Conservation (phyloP, 2,113 vertebrate species). For the Cinclus cinclus region DNA sequence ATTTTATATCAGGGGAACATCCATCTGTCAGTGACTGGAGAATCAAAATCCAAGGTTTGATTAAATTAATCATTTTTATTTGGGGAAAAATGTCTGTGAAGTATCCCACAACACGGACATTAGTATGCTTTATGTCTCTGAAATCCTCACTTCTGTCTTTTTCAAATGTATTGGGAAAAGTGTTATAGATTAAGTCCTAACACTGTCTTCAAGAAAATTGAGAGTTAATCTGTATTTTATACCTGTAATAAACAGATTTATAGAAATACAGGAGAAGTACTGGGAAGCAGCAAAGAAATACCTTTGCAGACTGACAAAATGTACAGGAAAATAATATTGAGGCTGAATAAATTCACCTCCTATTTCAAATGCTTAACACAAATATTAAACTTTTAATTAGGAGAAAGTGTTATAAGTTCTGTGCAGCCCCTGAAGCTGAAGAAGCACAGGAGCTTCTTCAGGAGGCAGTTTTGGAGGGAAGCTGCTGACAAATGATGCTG, state of each 20-base stretch:
- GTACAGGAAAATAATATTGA: background rate
- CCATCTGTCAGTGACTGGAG: background rate
- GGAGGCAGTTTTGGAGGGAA: background rate
- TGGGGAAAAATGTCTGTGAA: background rate
- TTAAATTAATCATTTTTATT: background rate
- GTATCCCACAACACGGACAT: background rate
- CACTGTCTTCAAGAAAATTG: background rate
- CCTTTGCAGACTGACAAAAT: background rate
- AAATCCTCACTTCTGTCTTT: slow-evolving; percentile 14
- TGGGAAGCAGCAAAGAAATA: background rate
- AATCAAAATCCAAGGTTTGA: background rate
- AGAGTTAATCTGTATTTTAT: slow-evolving; percentile 22
- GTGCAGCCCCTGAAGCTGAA: background rate
- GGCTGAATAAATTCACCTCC: background rate
- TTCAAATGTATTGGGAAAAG: background rate
- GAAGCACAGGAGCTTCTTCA: background rate
- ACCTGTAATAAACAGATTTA: background rate
- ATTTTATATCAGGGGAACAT: background rate
- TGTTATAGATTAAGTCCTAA: slow-evolving; percentile 28
- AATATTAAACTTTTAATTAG: background rate
- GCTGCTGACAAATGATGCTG: background rate
- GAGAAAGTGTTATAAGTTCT: background rate
- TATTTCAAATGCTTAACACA: background rate
- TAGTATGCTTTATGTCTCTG: background rate
- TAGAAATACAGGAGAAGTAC: background rate